Evolutionary conservation across 2,797 vertebrate species (phyloP).

Genomic region (Clarias laeviceps): DNA sequence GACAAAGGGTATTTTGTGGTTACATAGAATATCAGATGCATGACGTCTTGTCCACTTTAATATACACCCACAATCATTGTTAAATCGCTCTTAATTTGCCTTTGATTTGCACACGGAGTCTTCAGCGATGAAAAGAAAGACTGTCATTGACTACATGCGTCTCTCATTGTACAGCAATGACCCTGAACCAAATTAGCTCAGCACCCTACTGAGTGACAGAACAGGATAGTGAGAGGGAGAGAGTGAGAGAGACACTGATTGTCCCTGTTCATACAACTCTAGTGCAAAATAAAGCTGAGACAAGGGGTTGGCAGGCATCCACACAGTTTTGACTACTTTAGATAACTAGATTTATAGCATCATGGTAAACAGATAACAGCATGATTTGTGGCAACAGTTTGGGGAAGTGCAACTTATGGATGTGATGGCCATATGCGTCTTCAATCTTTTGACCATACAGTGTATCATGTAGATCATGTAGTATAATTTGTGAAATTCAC

Average conservation of each 20-base stretch:
- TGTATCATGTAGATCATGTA: background rate
- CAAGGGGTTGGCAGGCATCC: background rate
- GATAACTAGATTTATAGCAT: background rate
- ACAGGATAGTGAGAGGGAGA: background rate
- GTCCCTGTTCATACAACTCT: background rate
- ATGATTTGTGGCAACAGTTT: background rate
- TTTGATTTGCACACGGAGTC: background rate
- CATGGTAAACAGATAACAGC: background rate
- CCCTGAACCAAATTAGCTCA: constrained; percentile 1
- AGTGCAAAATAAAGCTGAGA: background rate
- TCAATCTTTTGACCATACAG: background rate
- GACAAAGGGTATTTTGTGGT: background rate
- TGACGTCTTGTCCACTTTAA: background rate
- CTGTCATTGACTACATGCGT: background rate
- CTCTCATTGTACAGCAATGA: background rate
- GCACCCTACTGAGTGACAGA: constrained; percentile 10
- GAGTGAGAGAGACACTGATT: background rate
- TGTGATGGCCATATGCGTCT: background rate
- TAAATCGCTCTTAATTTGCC: background rate
- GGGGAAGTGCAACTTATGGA: background rate
- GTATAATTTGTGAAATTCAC: background rate
- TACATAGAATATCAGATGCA: background rate
- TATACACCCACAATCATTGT: background rate
- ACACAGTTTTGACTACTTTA: background rate
- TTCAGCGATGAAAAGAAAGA: background rate